Evolutionary conservation across 37 sponge, comb jelly and placozoan species (phyloP).

Genomic region (Dysidea cf. avara): DNA sequence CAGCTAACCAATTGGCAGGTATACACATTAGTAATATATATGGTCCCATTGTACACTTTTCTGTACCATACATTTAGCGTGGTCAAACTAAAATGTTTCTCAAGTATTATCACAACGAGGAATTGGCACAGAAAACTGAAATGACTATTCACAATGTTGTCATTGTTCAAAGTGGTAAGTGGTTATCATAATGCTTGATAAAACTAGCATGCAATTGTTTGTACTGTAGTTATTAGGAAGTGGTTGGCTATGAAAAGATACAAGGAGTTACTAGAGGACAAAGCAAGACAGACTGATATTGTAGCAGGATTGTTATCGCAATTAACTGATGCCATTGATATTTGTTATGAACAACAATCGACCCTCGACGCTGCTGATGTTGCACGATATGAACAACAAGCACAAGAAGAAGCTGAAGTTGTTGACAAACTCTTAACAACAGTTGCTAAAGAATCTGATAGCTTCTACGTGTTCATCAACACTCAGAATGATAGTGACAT

Average conservation of each 20-base stretch:
- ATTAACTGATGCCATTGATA: neutral
- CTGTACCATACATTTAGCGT: neutral
- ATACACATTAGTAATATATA: too few species aligned
- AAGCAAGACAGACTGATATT: neutral
- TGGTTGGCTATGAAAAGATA: conserved; percentile 20
- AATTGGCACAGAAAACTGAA: conserved; percentile 19
- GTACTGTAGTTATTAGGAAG: conserved; percentile 8
- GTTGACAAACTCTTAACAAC: neutral
- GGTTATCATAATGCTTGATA: conserved; percentile 1
- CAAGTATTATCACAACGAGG: conserved; percentile 47
- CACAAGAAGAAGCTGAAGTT: neutral
- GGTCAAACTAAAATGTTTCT: conserved; percentile 54
- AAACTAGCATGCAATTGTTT: neutral
- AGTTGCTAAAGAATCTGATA: neutral
- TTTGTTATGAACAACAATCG: neutral
- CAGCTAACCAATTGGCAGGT: conserved; percentile 13
- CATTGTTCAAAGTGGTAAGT: conserved; percentile 41
- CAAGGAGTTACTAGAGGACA: neutral
- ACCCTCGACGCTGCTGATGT: neutral
- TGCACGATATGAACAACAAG: neutral
- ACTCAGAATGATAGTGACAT: conserved; percentile 1
- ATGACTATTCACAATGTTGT: conserved; percentile 4
- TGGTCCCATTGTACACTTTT: too few species aligned
- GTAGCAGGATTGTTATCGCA: neutral
- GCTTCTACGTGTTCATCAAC: neutral